Evolutionary conservation across 2,797 vertebrate genomes (phyloP), one percentile per base, ranked within the genome.

Genomic region (Sebastes minor): DNA sequence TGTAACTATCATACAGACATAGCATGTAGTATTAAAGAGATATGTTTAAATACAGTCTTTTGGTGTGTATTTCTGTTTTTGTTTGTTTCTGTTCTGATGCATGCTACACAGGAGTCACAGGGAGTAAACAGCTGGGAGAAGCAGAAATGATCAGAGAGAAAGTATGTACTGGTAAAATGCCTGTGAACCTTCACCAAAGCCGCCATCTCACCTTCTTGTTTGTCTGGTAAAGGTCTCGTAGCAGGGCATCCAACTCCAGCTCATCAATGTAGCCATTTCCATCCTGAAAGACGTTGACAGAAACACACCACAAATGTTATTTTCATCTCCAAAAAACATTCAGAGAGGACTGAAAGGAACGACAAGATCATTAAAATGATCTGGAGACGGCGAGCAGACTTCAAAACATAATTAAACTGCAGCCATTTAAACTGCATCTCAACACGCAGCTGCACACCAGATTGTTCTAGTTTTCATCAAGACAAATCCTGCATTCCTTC

Each of bases 261-360:
- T 99, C 98, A 3, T 99, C 98, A 5, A 99, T 99, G 95, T 98
- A 99, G 77, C 98, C 98, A 0, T 96, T 99, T 8, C 98, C 97
- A 4, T 99, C 98, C 98, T 99, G 89, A 61, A 59, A 80, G 20
- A 85, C 7, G 57, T 60, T 2, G 11, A 78, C 42, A 78, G 14
- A 83, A 64, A 78, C 33, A 57, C n/a, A 79, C 16, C 52, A 68
- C n/a, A 33, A 18, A 27, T 33, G 4, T 63, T 20, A 28, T 62
- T 65, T 65, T 55, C 4, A 59, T 33, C 18, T 59, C 35, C 5
- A 72, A 59, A 52, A 52, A 52, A 65, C n/a, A 64, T 23, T 73
- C 14, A 59, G 23, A n/a, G 53, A 53, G 6, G 8, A 71, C n/a
- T 3, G 46, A 2, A 62, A 74, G 12, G 20, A 55, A 66, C 8